phyloP scores from a whole-genome alignment of 2,113 vertebrate genomes.

The Verasper variegatus region DNA sequence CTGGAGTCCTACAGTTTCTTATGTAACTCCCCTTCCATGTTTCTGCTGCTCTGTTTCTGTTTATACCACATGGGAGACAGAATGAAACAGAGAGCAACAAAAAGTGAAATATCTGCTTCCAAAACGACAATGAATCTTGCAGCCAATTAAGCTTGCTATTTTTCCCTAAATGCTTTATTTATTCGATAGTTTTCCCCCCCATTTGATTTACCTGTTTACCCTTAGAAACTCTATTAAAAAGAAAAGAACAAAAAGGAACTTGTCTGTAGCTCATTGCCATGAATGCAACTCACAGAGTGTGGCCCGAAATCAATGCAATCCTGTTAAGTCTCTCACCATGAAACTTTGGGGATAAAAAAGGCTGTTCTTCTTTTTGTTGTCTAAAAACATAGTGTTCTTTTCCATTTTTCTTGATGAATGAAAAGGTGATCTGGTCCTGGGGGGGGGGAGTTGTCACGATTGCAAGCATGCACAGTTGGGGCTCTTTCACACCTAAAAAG shows the following conservation, averaged over 20 bases:
- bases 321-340: constrained; percentile 49
- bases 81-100: constrained; percentile 28
- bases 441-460: not conserved
- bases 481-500: not conserved
- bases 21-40: constrained; percentile 45
- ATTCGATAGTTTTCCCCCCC: not conserved
- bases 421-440: constrained; percentile 9
- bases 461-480: not conserved
- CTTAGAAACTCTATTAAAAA: constrained; percentile 48
- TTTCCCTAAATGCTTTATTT: constrained; percentile 22
- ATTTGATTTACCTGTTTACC: constrained; percentile 42
- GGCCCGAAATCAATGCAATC: constrained; percentile 52
- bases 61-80: constrained; percentile 24
- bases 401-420: constrained; percentile 32
- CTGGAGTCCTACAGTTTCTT: constrained; percentile 45
- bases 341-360: constrained; percentile 21
- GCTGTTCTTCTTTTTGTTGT: constrained; percentile 19
- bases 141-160: constrained; percentile 39
- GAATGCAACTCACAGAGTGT: constrained; percentile 31
- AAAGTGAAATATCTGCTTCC: constrained; percentile 31
- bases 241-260: constrained; percentile 17
- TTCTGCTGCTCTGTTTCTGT: constrained; percentile 39
- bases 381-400: not conserved
- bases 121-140: constrained; percentile 36
- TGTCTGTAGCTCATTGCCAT: constrained; percentile 36